Evolutionary conservation across 2,797 vertebrate species (phyloP), one percentile per base, ranked within the genome.

Genomic region (Tinamus major): DNA sequence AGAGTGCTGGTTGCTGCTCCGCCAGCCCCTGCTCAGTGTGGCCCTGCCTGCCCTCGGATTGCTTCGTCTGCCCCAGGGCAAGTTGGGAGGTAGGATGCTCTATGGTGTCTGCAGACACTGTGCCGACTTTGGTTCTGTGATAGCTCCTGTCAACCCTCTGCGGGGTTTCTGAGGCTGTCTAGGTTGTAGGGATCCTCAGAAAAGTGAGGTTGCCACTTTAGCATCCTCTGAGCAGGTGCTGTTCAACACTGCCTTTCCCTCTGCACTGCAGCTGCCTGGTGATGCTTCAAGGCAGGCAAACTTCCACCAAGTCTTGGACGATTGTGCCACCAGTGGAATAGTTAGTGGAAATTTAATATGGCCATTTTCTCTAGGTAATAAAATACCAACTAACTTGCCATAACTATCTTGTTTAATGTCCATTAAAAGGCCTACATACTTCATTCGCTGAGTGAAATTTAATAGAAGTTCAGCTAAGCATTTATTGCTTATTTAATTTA

Each of bases 401-500:
- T 97, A 97, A 96, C 97, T 96, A 79, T 95, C 91, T 94, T 97
- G 87, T 96, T 97, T 97, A 97, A 97, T 94, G 94, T 97, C 95
- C 97, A 91, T 98, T 98, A 97, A 96, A 94, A 97, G 91, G 80
- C 79, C 87, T 93, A 94, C 95, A 97, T 96, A 96, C 87, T 94
- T 97, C 82, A 96, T 92, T 97, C 95, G 64, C 89, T 96, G 97
- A 94, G 62, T 96, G 95, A 97, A 97, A 97, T 97, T 97, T 97
- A 98, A 97, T 97, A 97, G 97, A 97, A 97, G 91, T 97, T 96
- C 96, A 94, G 97, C 96, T 97, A 93, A 96, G 95, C 97, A 97
- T 97, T 97, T 97, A 97, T 94, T 97, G 97, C 97, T 96, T 97
- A 97, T 97, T 97, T 97, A 97, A 98, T 97, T 98, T 96, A 96